These are phyloP conservation scores for Phalanger gymnotis DNA, from an alignment of 2,797 vertebrate species.

Conservation along the genomic window DNA sequence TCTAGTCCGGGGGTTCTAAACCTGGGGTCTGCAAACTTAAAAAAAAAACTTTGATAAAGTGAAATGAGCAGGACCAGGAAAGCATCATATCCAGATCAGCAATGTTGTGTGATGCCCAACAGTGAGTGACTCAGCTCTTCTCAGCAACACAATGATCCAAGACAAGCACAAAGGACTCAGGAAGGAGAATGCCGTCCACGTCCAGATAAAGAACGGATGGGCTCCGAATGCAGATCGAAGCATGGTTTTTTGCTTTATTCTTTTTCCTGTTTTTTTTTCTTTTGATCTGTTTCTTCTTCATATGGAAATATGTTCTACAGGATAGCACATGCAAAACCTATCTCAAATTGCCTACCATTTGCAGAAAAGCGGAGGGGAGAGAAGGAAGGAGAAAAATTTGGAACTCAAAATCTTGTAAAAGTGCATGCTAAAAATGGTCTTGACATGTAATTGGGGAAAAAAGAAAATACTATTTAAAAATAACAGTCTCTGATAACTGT, in stretches of 20 bases:
- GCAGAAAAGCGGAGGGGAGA: neutral
- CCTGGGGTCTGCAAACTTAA: too few relatives aligned
- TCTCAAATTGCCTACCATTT: neutral
- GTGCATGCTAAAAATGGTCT: neutral
- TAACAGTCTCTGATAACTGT: neutral
- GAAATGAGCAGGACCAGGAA: neutral
- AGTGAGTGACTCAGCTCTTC: too few relatives aligned
- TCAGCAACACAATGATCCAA: neutral
- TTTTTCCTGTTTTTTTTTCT: neutral
- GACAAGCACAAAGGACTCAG: neutral
- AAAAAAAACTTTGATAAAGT: neutral
- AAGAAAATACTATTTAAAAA: neutral
- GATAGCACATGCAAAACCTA: neutral
- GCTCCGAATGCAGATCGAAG: too few relatives aligned
- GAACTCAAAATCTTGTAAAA: neutral
- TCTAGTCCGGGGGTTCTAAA: neutral
- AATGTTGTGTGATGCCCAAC: too few relatives aligned
- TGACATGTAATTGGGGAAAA: neutral
- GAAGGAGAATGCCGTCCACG: too few relatives aligned
- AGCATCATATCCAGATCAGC: too few relatives aligned
- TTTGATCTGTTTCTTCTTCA: neutral
- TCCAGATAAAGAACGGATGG: neutral
- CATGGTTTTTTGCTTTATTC: neutral
- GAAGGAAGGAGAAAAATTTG: neutral
- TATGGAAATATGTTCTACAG: neutral